Evolutionary conservation across 2,888 invertebrate species (phyloP), one percentile per base, ranked within the genome.

Genomic region (Globia sparganii): DNA sequence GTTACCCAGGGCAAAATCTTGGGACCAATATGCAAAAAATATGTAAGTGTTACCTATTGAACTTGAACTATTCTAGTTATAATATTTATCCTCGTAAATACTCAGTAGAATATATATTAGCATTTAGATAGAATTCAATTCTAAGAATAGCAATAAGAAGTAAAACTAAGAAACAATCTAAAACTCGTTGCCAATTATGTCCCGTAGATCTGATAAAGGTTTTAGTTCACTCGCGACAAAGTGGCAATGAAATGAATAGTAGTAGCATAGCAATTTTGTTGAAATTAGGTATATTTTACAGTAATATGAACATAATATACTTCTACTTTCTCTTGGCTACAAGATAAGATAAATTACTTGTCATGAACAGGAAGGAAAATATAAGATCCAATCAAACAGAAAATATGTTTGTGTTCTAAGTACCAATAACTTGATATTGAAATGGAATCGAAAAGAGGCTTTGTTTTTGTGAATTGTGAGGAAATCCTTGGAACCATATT

Each of bases 381-480:
- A 8, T 61, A 56, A 65, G 0, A 25, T 43, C 5, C 11, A 25
- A 53, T 66, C 13, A 66, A 71, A 46, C 8, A 43, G 3, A n/a
- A 37, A 59, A n/a, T 21, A 72, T 18, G 31, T 28, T 28, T n/a
- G 31, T 61, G 28, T 34, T 34, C 18, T 53, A 11, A 64, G 21
- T 37, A 46, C 5, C 21, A 59, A 28, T 25, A 76, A 31, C 13
- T 61, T 66, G 25, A 40, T 61, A 62, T 40, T 56, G 6, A 69
- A 62, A 62, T 21, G 9, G 37, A 64, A 56, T n/a, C 18, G 3
- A 56, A 31, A 46, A 34, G 15, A 31, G 15, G 2, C 15, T 53
- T 77, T 25, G 25, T 46, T 62, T 49, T 67, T 18, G 8, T 37
- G 9, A 76, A n/a, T 46, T 49, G 8, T n/a, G 21, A 76, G 31